Base-by-base conservation (phyloP, 2,797 vertebrate genomes). In the Protosalanx chinensis region DNA sequence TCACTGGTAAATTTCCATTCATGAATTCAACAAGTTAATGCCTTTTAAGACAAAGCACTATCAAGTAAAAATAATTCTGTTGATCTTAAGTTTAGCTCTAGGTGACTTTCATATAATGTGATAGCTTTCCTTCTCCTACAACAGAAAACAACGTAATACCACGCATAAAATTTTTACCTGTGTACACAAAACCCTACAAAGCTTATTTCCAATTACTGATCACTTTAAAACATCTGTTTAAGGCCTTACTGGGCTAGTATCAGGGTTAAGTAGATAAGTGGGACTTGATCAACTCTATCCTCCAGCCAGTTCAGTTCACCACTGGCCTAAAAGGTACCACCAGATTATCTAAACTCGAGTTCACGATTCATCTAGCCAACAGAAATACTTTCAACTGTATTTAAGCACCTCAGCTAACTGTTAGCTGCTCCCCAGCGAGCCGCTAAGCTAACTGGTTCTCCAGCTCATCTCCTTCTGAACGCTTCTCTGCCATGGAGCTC, bases 161-260 rank as follows among this genome's bases (percentile, higher is more conserved):
- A 41, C 8, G 3, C 37, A 41, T 41, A 10, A 41, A 41, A 12
- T 2, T 10, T 41, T 3, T 10, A 41, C 37, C 37, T 81, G 79
- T 80, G 74, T 83, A 82, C 61, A 80, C 53, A 87, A 81, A 12
- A 83, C 79, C 23, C 63, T 35, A 35, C 23, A 84, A 72, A 73
- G 77, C 71, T 76, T 77, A 81, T 82, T 81, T 75, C 74, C 82
- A 85, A 90, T 90, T 86, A 90, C 85, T 78, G 86, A 88, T 89
- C 82, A 88, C 88, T 85, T 75, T 65, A 71, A 70, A 84, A n/a
- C 83, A 87, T 79, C 81, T 83, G 84, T 88, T 87, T 83, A 83
- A 76, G 72, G 80, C 84, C 82, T 85, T 79, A 80, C 81, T 88
- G 83, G 82, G 74, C 81, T 71, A 61, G 37, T 41, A 41, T 71